These are phyloP conservation scores for Eulemur albifrons DNA, from an alignment of 2,797 vertebrate species.

Conservation along the genomic window DNA sequence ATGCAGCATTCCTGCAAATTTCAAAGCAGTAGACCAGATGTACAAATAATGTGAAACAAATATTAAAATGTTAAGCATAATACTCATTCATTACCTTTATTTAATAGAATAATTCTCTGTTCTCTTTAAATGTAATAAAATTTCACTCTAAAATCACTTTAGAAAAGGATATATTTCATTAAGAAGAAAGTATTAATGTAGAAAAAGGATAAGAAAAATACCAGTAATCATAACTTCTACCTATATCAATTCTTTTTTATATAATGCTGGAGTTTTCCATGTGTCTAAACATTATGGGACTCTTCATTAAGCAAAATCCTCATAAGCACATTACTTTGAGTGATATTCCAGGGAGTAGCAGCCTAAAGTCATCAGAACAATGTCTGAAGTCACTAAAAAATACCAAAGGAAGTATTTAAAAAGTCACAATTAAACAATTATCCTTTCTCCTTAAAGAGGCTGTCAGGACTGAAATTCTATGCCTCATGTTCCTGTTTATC, in stretches of 20 bases:
- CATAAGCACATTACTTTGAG: not conserved
- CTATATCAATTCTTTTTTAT: not conserved
- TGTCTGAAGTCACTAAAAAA: not conserved
- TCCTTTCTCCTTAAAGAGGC: not conserved
- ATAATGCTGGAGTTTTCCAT: not conserved
- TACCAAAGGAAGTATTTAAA: not conserved
- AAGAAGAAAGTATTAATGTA: not conserved
- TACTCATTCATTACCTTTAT: not conserved
- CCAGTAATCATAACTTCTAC: not conserved
- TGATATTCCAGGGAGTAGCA: not conserved
- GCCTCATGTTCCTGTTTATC: not conserved
- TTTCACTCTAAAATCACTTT: not conserved
- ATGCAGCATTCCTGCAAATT: not conserved
- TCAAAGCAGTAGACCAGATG: not conserved
- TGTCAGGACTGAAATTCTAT: not conserved
- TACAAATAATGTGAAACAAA: constrained; percentile 15
- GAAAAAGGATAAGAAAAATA: not conserved
- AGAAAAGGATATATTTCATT: not conserved
- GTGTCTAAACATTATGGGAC: not conserved
- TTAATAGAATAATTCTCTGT: not conserved
- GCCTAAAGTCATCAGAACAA: not conserved
- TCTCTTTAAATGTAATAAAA: not conserved
- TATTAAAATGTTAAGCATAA: not conserved
- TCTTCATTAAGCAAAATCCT: not conserved
- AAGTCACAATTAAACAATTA: not conserved